Base-by-base conservation (phyloP, 2,888 invertebrate genomes). In the Drosophila fungiperda region DNA sequence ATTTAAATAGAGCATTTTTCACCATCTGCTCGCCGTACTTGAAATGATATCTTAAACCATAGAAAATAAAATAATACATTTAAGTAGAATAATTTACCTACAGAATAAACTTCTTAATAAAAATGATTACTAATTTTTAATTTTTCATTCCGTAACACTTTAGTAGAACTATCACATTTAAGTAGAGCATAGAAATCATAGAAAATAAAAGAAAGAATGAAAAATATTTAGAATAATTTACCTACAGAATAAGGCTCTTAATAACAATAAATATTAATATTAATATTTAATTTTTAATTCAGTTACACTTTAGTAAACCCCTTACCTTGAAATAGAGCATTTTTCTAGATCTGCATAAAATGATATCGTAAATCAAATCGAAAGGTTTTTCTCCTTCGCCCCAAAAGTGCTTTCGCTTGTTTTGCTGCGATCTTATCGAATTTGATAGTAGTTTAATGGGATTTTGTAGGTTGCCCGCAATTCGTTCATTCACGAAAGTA, bases 321-420 rank as follows among this genome's bases (percentile, higher is more conserved):
- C 26, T n/a, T 26, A 38, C 63, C 55, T 54, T 38, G 38, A 38
- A 55, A n/a, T 20, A 33, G 32, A 32, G 26, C 48, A 57, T 23
- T 42, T 53, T 45, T 29, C n/a, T 26, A 20, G 32, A 23, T 35
- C 42, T n/a, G 50, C 36, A 50, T 48, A 45, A 35, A 42, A 8
- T 70, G 54, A 68, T 64, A 73, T 80, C 64, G 63, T 74, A 68
- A 68, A 65, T 72, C 62, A 75, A 75, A 77, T 78, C 70, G 53
- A 65, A 32, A 55, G 62, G 57, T 33, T 33, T 69, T 57, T 29
- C 66, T 50, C 20, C 38, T 36, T 26, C 53, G n/a, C 52, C 12
- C 12, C 7, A 9, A 67, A 82, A 85, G 85, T 85, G 85, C 88
- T 76, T 85, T 85, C 83, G 88, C 88, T 82, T 85, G 85, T 85